Evolutionary conservation across 35 echinoderm and acorn worm genomes (phyloP).

Genomic region (Patiria miniata): DNA sequence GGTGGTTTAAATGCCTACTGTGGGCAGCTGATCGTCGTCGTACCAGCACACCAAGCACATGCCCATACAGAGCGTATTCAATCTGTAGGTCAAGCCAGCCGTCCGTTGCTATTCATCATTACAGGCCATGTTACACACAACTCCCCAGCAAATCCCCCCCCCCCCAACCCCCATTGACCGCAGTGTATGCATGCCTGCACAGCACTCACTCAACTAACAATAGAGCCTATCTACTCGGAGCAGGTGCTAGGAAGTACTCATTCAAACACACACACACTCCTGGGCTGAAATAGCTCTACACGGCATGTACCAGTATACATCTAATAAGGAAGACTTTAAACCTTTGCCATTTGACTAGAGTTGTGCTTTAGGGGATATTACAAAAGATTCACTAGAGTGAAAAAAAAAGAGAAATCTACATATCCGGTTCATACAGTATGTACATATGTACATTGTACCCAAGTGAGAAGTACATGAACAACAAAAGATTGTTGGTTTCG

Average conservation of each 20-base stretch:
- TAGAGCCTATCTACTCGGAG: not conserved
- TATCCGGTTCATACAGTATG: too few relatives aligned
- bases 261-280: not conserved
- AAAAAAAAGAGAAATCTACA: too few relatives aligned
- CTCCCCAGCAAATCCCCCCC: too few relatives aligned
- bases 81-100: not conserved
- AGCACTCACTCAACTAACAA: not conserved
- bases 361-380: not conserved
- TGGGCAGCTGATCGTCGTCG: not conserved
- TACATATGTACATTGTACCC: too few relatives aligned
- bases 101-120: too few relatives aligned
- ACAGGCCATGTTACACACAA: not conserved
- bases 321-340: not conserved
- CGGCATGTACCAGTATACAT: too few relatives aligned
- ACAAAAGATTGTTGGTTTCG: too few relatives aligned
- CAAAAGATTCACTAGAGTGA: too few relatives aligned
- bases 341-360: not conserved
- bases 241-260: constrained; percentile 10
- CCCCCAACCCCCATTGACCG: not conserved
- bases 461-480: too few relatives aligned
- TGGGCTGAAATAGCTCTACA: not conserved
- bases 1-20: not conserved
- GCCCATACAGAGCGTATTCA: not conserved
- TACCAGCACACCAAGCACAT: not conserved
- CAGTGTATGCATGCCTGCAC: constrained; percentile 26